A percentile compares a stretch with the other conserved stretches of the same genome.
These are phyloP conservation scores for Delphinapterus leucas DNA, from an alignment of 2,113 vertebrate genomes.

Conservation along the genomic window DNA sequence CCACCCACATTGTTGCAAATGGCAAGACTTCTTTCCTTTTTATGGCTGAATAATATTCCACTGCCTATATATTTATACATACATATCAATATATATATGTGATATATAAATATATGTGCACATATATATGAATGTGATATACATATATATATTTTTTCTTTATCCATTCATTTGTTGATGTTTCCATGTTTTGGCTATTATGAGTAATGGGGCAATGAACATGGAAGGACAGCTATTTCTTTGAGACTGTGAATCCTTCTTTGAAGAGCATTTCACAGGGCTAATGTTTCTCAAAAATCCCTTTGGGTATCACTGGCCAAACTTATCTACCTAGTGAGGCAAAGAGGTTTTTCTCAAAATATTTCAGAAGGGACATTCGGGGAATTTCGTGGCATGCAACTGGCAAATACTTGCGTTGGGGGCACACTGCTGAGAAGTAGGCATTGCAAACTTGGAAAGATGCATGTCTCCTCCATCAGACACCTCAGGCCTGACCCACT, in stretches of 20 bases:
- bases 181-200: not conserved
- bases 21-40: not conserved
- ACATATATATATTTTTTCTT: not conserved
- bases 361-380: not conserved
- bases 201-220: not conserved
- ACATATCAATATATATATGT: not conserved
- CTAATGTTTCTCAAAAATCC: not conserved
- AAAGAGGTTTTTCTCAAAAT: not conserved
- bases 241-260: not conserved
- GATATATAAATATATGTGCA: not conserved
- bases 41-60: not conserved
- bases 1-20: not conserved
- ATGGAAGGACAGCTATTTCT: not conserved
- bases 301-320: not conserved
- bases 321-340: not conserved
- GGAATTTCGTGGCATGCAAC: not conserved
- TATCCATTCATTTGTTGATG: not conserved
- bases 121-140: not conserved
- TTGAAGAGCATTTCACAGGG: not conserved
- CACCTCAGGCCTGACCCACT: accelerated
- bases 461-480: not conserved
- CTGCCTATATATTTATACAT: not conserved
- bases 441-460: not conserved
- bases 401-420: not conserved
- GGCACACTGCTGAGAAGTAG: not conserved